These are phyloP conservation scores for Cranoglanis bouderius DNA, from an alignment of 2,113 vertebrate species.

Conservation along the genomic window DNA sequence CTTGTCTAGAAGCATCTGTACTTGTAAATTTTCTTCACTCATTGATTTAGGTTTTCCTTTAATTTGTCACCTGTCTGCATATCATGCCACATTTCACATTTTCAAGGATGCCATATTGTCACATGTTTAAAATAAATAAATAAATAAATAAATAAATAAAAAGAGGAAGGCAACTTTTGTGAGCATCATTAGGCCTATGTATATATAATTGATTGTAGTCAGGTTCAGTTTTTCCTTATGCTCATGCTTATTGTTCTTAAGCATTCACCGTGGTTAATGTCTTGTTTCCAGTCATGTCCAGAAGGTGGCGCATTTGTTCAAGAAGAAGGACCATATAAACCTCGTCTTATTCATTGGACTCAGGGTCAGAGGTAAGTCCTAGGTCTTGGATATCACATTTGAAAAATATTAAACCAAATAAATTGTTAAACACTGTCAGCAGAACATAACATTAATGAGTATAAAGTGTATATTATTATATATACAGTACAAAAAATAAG, in stretches of 20 bases:
- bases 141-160: too few species aligned
- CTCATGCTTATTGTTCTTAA: background rate
- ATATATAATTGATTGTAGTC: background rate
- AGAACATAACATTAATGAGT: background rate
- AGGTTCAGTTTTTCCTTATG: background rate
- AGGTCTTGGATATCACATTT: background rate
- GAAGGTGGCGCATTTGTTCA: slow-evolving; percentile 64
- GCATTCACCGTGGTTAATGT: background rate
- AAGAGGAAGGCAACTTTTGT: background rate
- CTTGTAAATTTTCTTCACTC: background rate
- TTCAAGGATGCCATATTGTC: background rate
- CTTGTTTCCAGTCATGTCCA: slow-evolving; percentile 53
- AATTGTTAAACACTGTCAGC: background rate
- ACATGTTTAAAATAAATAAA: background rate
- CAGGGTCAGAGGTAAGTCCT: background rate
- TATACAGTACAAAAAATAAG: too few species aligned
- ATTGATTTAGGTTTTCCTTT: background rate
- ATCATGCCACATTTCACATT: background rate
- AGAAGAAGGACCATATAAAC: background rate
- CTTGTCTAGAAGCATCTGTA: background rate
- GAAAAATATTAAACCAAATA: background rate
- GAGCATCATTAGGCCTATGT: background rate
- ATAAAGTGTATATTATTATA: too few species aligned
- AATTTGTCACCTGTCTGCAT: background rate
- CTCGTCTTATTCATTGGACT: too few species aligned